Evolutionary conservation across 2,113 vertebrate genomes (phyloP).

Genomic region (Seriola quinqueradiata): DNA sequence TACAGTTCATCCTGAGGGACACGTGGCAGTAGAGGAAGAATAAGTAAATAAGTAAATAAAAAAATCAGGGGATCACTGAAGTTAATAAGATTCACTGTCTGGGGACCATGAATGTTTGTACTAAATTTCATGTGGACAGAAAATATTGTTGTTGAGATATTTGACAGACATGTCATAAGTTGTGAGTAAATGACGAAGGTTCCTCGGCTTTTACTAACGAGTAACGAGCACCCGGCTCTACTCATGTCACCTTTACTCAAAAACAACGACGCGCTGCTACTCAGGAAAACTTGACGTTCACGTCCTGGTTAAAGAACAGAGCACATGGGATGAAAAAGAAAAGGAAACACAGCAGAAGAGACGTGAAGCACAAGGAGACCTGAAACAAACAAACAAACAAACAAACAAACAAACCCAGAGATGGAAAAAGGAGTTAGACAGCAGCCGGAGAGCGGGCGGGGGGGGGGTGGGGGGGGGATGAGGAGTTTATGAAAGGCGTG

Average conservation of each 20-base stretch:
- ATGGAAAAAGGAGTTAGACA: background rate
- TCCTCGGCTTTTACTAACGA: no score
- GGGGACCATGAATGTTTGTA: no score
- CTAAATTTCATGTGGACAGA: no score
- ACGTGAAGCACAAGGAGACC: background rate
- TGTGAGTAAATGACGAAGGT: no score
- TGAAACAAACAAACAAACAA: background rate
- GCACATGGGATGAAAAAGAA: conserved; percentile 8
- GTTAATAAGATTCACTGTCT: no score
- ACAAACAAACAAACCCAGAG: background rate
- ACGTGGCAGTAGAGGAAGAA: no score
- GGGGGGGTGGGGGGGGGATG: background rate
- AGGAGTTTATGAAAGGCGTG: background rate
- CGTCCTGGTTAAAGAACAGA: conserved; percentile 7
- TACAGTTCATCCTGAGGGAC: no score
- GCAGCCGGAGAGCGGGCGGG: background rate
- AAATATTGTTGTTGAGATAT: no score
- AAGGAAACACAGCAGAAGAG: background rate
- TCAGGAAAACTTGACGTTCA: background rate
- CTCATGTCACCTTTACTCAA: background rate
- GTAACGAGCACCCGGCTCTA: background rate
- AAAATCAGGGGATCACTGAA: no score
- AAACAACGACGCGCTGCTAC: background rate
- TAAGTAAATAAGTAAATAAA: no score
- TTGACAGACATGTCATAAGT: no score